Evolutionary conservation across 2,888 invertebrate genomes (phyloP).

Genomic region (Drosophila tripunctata): DNA sequence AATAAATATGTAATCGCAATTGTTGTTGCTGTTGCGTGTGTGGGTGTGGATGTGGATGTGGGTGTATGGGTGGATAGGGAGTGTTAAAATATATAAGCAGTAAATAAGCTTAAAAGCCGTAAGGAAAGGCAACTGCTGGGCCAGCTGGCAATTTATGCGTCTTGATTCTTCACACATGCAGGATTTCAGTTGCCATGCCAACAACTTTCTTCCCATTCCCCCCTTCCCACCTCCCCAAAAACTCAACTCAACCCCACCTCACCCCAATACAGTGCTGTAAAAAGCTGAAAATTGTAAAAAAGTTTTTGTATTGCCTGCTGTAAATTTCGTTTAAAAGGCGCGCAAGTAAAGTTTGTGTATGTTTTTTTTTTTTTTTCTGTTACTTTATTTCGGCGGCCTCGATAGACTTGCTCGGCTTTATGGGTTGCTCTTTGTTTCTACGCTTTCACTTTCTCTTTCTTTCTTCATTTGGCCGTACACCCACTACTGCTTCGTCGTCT

Average conservation of each 20-base stretch:
- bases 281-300: conserved; percentile 38
- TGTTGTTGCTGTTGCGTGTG: conserved; percentile 39
- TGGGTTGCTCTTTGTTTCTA: conserved; percentile 59
- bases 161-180: conserved; percentile 75
- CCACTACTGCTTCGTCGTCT: neutral
- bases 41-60: neutral
- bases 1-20: conserved; percentile 58
- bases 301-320: conserved; percentile 60
- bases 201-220: neutral
- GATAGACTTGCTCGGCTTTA: conserved; percentile 63
- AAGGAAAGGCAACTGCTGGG: conserved; percentile 48
- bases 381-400: conserved; percentile 47
- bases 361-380: neutral
- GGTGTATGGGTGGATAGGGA: neutral
- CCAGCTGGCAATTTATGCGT: conserved; percentile 68
- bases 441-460: conserved; percentile 19
- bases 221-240: neutral
- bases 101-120: conserved; percentile 77
- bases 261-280: conserved; percentile 2
- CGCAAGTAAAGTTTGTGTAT: conserved; percentile 47
- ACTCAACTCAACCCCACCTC: neutral
- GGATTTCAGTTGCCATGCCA: conserved; percentile 41
- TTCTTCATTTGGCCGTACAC: neutral
- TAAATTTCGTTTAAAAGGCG: conserved; percentile 73
- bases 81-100: conserved; percentile 78